These are phyloP conservation scores for Leuciscus waleckii DNA, from an alignment of 2,797 vertebrate species.

Conservation along the genomic window DNA sequence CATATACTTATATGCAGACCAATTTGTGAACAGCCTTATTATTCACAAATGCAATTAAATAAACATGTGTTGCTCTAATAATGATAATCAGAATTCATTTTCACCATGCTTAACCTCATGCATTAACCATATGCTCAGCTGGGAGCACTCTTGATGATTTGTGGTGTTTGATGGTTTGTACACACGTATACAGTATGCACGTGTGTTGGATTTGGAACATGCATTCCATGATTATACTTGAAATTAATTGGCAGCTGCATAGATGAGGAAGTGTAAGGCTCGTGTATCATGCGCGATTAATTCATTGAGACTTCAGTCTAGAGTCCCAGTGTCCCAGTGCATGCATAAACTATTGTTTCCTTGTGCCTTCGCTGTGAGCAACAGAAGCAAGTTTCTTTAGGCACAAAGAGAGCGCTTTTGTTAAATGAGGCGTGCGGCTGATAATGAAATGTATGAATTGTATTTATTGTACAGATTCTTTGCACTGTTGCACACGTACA, in stretches of 20 bases:
- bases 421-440: conserved; percentile 23
- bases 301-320: conserved; percentile 21
- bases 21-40: conserved; percentile 50
- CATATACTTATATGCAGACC: conserved; percentile 40
- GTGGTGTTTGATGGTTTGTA: conserved; percentile 42
- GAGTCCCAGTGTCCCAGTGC: conserved; percentile 37
- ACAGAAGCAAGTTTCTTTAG: conserved; percentile 29
- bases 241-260: conserved; percentile 36
- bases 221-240: conserved; percentile 30
- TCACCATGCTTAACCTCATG: conserved; percentile 39
- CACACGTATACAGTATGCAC: neutral
- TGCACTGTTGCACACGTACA: conserved; percentile 2
- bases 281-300: conserved; percentile 16
- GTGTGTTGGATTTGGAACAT: conserved; percentile 10
- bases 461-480: conserved; percentile 25
- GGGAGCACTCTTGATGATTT: conserved; percentile 32
- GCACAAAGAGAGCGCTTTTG: conserved; percentile 22
- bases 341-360: conserved; percentile 34
- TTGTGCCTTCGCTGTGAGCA: conserved; percentile 11
- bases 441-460: conserved; percentile 40
- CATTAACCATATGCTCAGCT: conserved; percentile 47
- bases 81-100: conserved; percentile 53
- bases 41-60: conserved; percentile 53
- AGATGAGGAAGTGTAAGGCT: neutral
- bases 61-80: conserved; percentile 54